Percentiles rank a stretch among this genome's conserved stretches.
phyloP scores from a whole-genome alignment of 1,140 invertebrate genomes.

The Phymastichus coffea region DNA sequence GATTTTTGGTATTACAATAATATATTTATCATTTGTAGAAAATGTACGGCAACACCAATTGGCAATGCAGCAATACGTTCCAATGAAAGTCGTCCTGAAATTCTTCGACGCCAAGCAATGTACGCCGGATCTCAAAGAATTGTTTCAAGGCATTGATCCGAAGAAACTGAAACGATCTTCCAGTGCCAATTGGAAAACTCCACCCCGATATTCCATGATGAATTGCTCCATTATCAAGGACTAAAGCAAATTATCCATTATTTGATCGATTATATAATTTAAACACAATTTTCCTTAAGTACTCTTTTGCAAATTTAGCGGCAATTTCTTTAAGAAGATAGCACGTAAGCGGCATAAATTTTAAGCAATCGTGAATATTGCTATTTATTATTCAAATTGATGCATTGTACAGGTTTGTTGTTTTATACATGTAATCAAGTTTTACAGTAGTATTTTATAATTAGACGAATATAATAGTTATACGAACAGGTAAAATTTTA shows the following conservation, averaged over 20 bases:
- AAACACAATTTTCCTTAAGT: too few species aligned
- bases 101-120: conserved; percentile 66
- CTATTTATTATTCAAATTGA: not conserved
- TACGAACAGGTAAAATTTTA: too few species aligned
- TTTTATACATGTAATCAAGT: conserved; percentile 6
- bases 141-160: conserved; percentile 68
- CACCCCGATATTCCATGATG: conserved; percentile 61
- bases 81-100: conserved; percentile 53
- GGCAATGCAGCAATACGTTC: conserved; percentile 44
- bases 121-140: conserved; percentile 64
- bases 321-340: not conserved
- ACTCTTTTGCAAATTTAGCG: too few species aligned
- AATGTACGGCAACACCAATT: conserved; percentile 41
- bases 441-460: conserved; percentile 11
- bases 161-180: conserved; percentile 67
- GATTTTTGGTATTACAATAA: too few species aligned
- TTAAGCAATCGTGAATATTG: not conserved
- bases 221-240: conserved; percentile 23
- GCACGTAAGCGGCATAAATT: not conserved
- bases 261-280: not conserved
- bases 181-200: conserved; percentile 69
- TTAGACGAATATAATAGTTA: too few species aligned
- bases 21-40: conserved; percentile 41
- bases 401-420: conserved; percentile 12
- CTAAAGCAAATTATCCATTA: conserved; percentile 1